Evolutionary conservation across 2,888 invertebrate genomes (phyloP).

Genomic region (Eupithecia subumbrata): DNA sequence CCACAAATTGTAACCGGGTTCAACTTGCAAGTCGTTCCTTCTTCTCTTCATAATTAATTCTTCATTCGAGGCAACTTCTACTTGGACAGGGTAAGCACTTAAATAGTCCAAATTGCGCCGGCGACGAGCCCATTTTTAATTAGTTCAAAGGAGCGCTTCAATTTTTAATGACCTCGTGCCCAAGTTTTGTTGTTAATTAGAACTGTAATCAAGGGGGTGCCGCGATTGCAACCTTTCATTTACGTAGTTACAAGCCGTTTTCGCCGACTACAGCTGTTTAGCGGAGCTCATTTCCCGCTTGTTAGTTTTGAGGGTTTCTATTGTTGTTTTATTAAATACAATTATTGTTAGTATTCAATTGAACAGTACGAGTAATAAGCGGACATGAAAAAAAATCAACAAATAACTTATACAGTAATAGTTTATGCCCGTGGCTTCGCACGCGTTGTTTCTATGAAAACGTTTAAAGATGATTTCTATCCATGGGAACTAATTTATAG

Average conservation of each 20-base stretch:
- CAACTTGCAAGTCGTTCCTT: conserved; percentile 74
- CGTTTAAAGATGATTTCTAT: too few relatives aligned
- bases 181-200: conserved; percentile 70
- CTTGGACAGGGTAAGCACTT: conserved; percentile 80
- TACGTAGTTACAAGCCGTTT: conserved; percentile 48
- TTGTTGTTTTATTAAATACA: neutral
- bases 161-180: conserved; percentile 76
- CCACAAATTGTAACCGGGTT: conserved; percentile 80
- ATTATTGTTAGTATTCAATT: neutral
- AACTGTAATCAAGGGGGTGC: conserved; percentile 57
- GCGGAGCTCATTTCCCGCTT: conserved; percentile 30
- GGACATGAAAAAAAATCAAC: too few relatives aligned
- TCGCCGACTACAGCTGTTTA: conserved; percentile 38
- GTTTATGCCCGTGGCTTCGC: too few relatives aligned
- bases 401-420: too few relatives aligned
- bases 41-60: conserved; percentile 82
- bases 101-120: conserved; percentile 80
- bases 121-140: conserved; percentile 81
- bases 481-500: too few relatives aligned
- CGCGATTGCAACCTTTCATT: conserved; percentile 57
- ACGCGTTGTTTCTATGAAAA: too few relatives aligned
- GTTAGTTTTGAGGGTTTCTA: conserved; percentile 13
- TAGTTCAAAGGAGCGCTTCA: conserved; percentile 75
- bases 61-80: conserved; percentile 81
- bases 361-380: neutral